Conservation (phyloP, 1,140 invertebrate species). For the Aphidius ervi region DNA sequence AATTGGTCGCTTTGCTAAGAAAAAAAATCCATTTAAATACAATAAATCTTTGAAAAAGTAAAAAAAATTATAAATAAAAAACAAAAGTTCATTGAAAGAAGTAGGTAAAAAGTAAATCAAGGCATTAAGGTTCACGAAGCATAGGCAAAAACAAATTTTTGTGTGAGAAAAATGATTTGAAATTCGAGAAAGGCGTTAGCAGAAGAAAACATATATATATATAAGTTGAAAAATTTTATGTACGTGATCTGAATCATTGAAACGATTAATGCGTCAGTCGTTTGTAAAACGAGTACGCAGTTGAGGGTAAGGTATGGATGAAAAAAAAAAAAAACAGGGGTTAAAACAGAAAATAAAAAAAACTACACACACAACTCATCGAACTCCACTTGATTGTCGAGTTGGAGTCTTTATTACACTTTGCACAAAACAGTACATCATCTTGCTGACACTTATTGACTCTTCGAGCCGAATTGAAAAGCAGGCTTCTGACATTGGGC, state of each 20-base stretch:
- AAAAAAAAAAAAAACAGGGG: no score
- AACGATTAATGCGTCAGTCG: no score
- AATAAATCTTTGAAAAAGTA: no score
- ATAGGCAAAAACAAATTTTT: no score
- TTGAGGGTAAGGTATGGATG: not conserved
- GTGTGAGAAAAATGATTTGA: not conserved
- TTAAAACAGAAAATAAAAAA: no score
- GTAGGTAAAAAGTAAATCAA: not conserved
- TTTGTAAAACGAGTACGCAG: not conserved
- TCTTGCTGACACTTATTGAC: slow-evolving; percentile 30
- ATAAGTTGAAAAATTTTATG: not conserved
- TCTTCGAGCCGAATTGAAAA: slow-evolving; percentile 27
- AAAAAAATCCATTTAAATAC: no score
- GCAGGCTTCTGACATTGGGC: slow-evolving; percentile 13
- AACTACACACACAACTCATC: slow-evolving; percentile 1
- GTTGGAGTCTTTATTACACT: slow-evolving; percentile 1
- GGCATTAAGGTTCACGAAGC: no score
- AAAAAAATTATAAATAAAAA: slow-evolving; percentile 2
- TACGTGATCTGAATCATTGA: slow-evolving; percentile 6
- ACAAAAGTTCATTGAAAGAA: not conserved
- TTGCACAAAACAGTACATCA: slow-evolving; percentile 23
- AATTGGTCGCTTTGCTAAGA: not conserved
- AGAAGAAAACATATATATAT: no score
- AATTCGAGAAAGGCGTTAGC: not conserved
- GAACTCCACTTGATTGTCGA: slow-evolving; percentile 10